Evolutionary conservation across 2,797 vertebrate species (phyloP).

Genomic region (Premnoplex brunnescens): DNA sequence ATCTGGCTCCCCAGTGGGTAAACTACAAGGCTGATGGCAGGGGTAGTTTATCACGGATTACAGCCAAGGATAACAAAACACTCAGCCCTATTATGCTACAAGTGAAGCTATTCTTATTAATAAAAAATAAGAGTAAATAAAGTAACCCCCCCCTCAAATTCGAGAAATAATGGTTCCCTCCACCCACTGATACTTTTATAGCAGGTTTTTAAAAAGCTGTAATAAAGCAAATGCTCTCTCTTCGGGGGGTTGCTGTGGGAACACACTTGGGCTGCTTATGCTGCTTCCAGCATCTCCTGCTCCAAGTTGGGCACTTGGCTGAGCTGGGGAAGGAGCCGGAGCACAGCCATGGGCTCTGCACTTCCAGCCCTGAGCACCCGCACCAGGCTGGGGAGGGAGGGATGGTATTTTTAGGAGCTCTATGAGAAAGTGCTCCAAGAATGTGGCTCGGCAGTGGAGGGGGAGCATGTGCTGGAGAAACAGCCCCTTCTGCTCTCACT

Average conservation of each 20-base stretch:
- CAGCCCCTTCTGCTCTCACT: background rate
- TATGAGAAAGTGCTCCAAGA: background rate
- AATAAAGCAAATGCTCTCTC: conserved; percentile 61
- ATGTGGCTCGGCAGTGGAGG: background rate
- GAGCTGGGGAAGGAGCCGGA: background rate
- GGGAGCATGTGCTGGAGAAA: background rate
- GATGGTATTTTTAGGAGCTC: background rate
- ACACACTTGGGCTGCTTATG: conserved; percentile 44
- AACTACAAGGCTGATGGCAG: conserved; percentile 75
- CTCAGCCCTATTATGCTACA: conserved; percentile 66
- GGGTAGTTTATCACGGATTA: conserved; percentile 76
- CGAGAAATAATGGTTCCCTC: background rate
- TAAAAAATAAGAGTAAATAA: conserved; percentile 66
- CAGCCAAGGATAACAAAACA: conserved; percentile 77
- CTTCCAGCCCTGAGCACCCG: background rate
- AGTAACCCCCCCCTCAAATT: background rate
- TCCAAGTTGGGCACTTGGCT: background rate
- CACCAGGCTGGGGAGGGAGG: background rate
- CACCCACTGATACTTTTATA: background rate
- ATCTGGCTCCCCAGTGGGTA: conserved; percentile 78
- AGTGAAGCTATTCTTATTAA: conserved; percentile 68
- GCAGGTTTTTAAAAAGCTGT: conserved; percentile 59
- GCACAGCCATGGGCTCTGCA: background rate
- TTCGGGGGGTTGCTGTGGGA: conserved; percentile 60
- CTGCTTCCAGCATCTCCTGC: conserved; percentile 21